Conservation (phyloP, 2,888 invertebrate species). For the Ischnus inquisitorius region DNA sequence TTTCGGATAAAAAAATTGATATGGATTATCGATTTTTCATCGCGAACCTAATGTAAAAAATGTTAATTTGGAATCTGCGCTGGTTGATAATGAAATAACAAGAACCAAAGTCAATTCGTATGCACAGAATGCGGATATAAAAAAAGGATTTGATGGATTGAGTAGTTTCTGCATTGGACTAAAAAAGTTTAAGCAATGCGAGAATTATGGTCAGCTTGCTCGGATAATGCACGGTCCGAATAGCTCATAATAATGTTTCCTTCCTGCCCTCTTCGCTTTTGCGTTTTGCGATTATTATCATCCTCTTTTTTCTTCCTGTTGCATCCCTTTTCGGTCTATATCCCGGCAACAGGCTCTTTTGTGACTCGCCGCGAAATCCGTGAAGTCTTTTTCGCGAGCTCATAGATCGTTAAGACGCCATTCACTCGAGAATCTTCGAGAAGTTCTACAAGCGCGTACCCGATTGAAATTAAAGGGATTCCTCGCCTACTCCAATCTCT, state of each 20-base stretch:
- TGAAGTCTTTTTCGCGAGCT: not conserved
- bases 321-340: not conserved
- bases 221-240: constrained; percentile 6
- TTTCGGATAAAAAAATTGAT: not conserved
- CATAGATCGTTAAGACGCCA: constrained; percentile 38
- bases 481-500: constrained; percentile 24
- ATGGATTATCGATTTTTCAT: not conserved
- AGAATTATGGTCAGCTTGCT: not conserved
- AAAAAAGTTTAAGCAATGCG: not conserved
- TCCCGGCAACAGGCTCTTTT: constrained; percentile 16
- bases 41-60: not conserved
- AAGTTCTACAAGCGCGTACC: constrained; percentile 30
- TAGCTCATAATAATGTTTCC: constrained; percentile 36
- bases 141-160: too few relatives aligned
- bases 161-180: too few relatives aligned
- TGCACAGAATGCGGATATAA: too few relatives aligned
- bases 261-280: not conserved
- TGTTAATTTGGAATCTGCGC: too few relatives aligned
- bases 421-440: constrained; percentile 28
- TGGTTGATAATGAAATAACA: too few relatives aligned
- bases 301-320: not conserved
- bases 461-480: constrained; percentile 55
- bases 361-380: constrained; percentile 7
- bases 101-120: too few relatives aligned
- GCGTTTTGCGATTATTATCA: not conserved